phyloP scores from a whole-genome alignment of 2,888 invertebrate species.

The Tinea semifulvella region DNA sequence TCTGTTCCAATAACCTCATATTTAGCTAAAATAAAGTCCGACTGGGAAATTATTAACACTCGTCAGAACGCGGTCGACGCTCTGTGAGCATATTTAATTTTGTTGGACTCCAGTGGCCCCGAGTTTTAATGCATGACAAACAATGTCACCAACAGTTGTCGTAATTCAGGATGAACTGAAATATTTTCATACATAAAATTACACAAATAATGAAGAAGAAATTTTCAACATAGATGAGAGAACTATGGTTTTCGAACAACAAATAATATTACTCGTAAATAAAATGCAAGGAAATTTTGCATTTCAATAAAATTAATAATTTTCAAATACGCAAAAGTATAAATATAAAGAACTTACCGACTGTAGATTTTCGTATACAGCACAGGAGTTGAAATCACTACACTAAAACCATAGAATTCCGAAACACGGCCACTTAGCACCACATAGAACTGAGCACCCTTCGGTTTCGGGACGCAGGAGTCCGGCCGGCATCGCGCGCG shows the following conservation, averaged over 20 bases:
- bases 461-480: constrained; percentile 22
- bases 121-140: constrained; percentile 13
- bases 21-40: constrained; percentile 23
- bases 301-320: too few relatives aligned
- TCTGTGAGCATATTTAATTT: constrained; percentile 18
- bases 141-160: constrained; percentile 12
- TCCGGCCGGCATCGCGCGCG: constrained; percentile 50
- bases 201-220: constrained; percentile 1
- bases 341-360: too few relatives aligned
- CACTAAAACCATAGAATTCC: constrained; percentile 17
- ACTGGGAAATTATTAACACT: constrained; percentile 25
- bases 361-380: too few relatives aligned
- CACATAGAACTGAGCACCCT: constrained; percentile 19
- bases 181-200: constrained; percentile 10
- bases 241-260: too few relatives aligned
- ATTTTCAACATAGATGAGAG: too few relatives aligned
- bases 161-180: constrained; percentile 3
- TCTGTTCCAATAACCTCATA: constrained; percentile 8
- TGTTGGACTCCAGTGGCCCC: constrained; percentile 12
- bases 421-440: constrained; percentile 21
- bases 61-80: constrained; percentile 25
- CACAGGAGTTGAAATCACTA: neutral
- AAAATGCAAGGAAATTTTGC: too few relatives aligned
- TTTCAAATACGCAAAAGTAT: too few relatives aligned
- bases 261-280: too few relatives aligned